A percentile compares a stretch with the other conserved stretches of the same genome.
Evolutionary conservation across 2,113 vertebrate species (phyloP).

Genomic region (Sorex araneus): DNA sequence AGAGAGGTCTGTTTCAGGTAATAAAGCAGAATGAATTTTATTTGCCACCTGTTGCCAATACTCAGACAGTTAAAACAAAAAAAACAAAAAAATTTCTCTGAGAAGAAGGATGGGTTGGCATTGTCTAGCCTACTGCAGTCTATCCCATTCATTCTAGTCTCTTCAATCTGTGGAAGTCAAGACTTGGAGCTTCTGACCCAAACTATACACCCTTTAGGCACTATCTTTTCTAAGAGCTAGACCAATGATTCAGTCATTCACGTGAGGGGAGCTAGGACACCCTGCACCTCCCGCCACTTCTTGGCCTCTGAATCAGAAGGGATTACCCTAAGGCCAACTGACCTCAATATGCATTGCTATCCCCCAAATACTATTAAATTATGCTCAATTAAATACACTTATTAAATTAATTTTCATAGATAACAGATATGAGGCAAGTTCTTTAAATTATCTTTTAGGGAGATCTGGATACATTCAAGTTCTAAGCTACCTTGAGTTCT

Average conservation of each 20-base stretch:
- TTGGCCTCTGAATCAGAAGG: neutral
- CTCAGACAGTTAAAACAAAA: neutral
- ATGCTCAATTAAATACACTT: neutral
- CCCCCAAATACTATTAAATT: neutral
- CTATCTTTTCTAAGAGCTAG: neutral
- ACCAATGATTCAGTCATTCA: neutral
- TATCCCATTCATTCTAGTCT: neutral
- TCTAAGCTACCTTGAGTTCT: conserved; percentile 54
- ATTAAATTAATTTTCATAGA: conserved; percentile 51
- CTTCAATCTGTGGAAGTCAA: neutral
- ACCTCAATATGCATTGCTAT: neutral
- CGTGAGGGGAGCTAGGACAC: neutral
- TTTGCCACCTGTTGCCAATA: neutral
- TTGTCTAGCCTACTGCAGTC: neutral
- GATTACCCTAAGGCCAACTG: no score
- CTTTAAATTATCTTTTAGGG: conserved; percentile 27
- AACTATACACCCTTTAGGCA: neutral
- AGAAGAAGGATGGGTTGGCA: neutral
- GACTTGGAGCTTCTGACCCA: neutral
- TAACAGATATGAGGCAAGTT: neutral
- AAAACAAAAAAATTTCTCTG: conserved; percentile 15
- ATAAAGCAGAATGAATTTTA: conserved; percentile 18
- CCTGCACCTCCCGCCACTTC: neutral
- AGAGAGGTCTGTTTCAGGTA: conserved; percentile 23
- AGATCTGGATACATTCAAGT: neutral